These are phyloP conservation scores for Heterotis niloticus DNA, from an alignment of 2,113 vertebrate species.

Conservation along the genomic window DNA sequence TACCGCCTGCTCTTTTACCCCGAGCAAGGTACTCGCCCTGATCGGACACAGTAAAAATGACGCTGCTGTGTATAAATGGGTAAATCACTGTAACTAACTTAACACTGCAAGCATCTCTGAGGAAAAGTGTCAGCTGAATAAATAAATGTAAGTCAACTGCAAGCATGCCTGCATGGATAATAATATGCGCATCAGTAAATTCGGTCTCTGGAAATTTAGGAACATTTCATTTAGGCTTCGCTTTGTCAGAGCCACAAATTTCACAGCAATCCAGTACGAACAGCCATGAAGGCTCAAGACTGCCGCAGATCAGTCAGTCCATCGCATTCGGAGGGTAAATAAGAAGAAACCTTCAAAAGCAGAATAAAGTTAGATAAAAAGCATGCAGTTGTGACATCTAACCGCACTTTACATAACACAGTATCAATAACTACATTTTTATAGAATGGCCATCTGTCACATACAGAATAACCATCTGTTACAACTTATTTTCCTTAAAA, in stretches of 20 bases:
- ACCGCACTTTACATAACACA: neutral
- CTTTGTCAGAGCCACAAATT: neutral
- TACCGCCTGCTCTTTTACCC: too few species aligned
- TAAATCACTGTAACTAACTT: too few species aligned
- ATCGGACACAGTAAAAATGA: too few species aligned
- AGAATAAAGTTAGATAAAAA: neutral
- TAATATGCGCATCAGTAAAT: constrained; percentile 17
- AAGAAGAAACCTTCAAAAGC: neutral
- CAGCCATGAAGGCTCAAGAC: neutral
- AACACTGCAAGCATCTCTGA: too few species aligned
- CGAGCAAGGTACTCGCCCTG: too few species aligned
- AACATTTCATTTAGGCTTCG: neutral
- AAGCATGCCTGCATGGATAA: neutral
- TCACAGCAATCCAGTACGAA: neutral
- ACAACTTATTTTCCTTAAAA: neutral
- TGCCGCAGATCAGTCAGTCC: neutral
- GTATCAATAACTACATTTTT: neutral
- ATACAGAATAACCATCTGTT: too few species aligned
- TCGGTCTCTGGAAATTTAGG: constrained; percentile 15
- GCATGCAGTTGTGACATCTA: neutral
- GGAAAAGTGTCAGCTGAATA: neutral
- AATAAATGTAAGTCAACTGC: neutral
- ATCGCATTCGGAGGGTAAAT: neutral
- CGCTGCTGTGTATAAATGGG: too few species aligned
- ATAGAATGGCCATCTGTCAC: neutral